Evolutionary conservation across 2,888 invertebrate genomes (phyloP).

Genomic region (Leuctra nigra): DNA sequence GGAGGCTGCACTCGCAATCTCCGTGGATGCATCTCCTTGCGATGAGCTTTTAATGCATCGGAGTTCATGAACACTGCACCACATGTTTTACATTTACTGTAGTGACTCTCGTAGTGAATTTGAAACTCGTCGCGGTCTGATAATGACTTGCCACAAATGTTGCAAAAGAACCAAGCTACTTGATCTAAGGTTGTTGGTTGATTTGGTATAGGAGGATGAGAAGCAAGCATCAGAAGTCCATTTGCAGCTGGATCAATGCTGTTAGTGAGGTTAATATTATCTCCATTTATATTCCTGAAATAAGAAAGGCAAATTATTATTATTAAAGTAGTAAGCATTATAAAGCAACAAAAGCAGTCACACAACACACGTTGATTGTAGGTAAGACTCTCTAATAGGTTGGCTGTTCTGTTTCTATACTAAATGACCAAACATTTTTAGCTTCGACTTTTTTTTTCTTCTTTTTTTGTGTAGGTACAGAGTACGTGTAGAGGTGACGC

Average conservation of each 20-base stretch:
- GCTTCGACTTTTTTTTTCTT: too few species aligned
- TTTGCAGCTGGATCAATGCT: slow-evolving; percentile 25
- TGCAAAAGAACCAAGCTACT: slow-evolving; percentile 36
- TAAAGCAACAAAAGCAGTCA: too few species aligned
- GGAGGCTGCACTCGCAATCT: slow-evolving; percentile 10
- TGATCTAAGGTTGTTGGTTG: slow-evolving; percentile 21
- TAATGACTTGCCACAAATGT: slow-evolving; percentile 40
- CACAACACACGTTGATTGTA: too few species aligned
- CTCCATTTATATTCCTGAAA: slow-evolving; percentile 12
- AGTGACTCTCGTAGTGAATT: slow-evolving; percentile 40
- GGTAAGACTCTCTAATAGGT: too few species aligned
- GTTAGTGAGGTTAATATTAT: not conserved
- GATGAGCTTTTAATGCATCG: slow-evolving; percentile 40
- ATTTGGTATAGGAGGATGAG: slow-evolving; percentile 18
- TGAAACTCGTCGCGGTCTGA: slow-evolving; percentile 38
- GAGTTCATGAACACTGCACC: slow-evolving; percentile 43
- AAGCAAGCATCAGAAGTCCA: slow-evolving; percentile 26
- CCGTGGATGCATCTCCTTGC: slow-evolving; percentile 35
- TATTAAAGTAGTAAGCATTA: too few species aligned
- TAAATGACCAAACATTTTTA: too few species aligned
- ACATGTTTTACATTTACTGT: slow-evolving; percentile 41
- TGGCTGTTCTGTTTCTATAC: too few species aligned
- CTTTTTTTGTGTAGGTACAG: too few species aligned
- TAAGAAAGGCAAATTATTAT: too few species aligned
- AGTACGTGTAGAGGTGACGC: too few species aligned